Base-by-base conservation (phyloP, 2,797 vertebrate species). In the Tamandua tetradactyla region DNA sequence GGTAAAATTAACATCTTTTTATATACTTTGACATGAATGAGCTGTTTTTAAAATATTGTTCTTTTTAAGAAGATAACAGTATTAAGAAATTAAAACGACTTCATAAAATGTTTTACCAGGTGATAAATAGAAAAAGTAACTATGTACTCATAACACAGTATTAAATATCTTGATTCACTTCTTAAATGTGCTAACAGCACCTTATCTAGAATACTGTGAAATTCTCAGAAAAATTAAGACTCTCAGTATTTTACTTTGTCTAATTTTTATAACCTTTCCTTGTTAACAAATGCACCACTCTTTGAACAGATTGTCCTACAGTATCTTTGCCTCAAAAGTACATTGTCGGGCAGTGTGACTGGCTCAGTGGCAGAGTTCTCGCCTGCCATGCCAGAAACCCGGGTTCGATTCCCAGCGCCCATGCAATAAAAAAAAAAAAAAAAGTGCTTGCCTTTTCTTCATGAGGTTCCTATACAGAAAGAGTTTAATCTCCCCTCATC, bases 1-100 rank as follows among this genome's bases (percentile, higher is more conserved):
- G 99, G 99, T 99, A 98, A 99, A 98, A 96, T 92, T 44, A n/a
- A 17, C 17, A 3, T 85, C 52, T 66, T 64, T 55, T 15, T 25
- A 22, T 72, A 75, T 6, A 20, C 92, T 85, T 89, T 79, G 27
- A 80, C 2, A 25, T 37, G 57, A 83, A 78, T 79, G 37, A 78
- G 49, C 61, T 61, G 52, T 91, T 76, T 81, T 78, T n/a, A 87
- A 91, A 91, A 55, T 78, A 78, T 15, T 71, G 8, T 42, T 86
- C 27, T 87, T 95, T 92, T 76, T 23, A 84, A 93, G 59, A 64
- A 94, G 87, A 80, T 61, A 49, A n/a, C 2, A 87, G 30, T 93
- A 74, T 62, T n/a, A 57, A 85, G 52, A 83, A 89, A 49, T 47
- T 47, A 86, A 89, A 86, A 76, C 92, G 25, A 47, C 35, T 49